Evolutionary conservation across 1,140 invertebrate species (phyloP), one percentile per base, ranked within the genome.

Genomic region (Dufourea novaeangliae): DNA sequence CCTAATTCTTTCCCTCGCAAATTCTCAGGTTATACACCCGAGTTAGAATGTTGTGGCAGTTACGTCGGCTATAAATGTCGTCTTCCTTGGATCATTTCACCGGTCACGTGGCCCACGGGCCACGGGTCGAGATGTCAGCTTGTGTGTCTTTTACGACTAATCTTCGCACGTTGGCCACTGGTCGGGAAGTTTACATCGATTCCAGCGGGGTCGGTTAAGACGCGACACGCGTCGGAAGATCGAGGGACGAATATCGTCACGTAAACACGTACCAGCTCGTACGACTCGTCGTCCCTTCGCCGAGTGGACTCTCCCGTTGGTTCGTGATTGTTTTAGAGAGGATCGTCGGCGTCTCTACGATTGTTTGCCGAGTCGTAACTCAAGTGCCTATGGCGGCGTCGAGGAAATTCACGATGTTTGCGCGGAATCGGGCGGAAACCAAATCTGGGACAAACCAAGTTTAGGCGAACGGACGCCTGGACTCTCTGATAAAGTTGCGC

Each of bases 121-220:
- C n/a, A n/a, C 50, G 59, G 50, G 59, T 44, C 22, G 39, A 29
- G 32, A 46, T 12, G 27, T n/a, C 41, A n/a, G n/a, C n/a, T n/a
- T 37, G 52, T 57, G 37, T 32, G 73, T 70, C 63, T 57, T 20
- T 37, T 68, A 52, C 80, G 56, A 82, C 80, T 82, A 82, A 80
- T 80, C 71, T 77, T 66, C 52, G 67, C 67, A 12, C 25, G 20
- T 1, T 5, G 39, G n/a, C 14, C 22, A 32, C 52, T 22, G 4
- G 56, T n/a, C 25, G 11, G 20, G 56, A 44, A 41, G 11, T 50
- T 70, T 62, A 61, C 2, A 29, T 76, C 64, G 64, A 44, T 82
- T 70, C 14, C 20, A 32, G 29, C 14, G 17, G 1, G 11, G 57
- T 37, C 29, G 5, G n/a, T 10, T 5, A 14, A 72, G 69, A 62